Evolutionary conservation across 92 coral and sea anemone genomes (phyloP).

Genomic region (Phenganax subtilis): DNA sequence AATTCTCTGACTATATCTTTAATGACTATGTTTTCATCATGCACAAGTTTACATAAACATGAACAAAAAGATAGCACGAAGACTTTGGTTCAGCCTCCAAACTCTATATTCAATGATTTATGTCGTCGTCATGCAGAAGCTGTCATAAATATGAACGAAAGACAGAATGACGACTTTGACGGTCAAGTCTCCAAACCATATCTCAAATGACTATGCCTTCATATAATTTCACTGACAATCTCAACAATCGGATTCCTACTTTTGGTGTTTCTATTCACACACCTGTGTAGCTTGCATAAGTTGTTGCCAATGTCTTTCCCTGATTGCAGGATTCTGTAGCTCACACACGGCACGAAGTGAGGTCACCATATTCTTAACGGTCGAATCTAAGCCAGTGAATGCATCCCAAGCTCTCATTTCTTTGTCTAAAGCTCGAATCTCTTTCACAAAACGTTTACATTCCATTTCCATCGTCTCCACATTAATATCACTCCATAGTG

Average conservation of each 20-base stretch:
- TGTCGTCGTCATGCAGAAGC: too few relatives aligned
- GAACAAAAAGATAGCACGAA: too few relatives aligned
- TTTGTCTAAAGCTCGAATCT: constrained; percentile 84
- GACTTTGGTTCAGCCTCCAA: too few relatives aligned
- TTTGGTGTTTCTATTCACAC: neutral
- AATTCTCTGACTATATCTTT: too few relatives aligned
- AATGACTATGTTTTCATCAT: too few relatives aligned
- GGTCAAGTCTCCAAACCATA: too few relatives aligned
- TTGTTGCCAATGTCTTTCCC: constrained; percentile 99
- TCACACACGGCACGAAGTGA: constrained; percentile 98
- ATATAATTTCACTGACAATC: too few relatives aligned
- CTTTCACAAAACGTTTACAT: constrained; percentile 94
- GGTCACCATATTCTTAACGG: constrained; percentile 99
- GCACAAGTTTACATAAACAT: too few relatives aligned
- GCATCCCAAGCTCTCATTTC: constrained; percentile 99
- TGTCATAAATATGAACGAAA: too few relatives aligned
- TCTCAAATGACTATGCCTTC: too few relatives aligned
- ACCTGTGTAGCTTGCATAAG: constrained; percentile 99
- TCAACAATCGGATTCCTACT: neutral
- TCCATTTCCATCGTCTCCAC: constrained; percentile 99
- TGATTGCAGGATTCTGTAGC: constrained; percentile 94
- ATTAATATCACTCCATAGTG: constrained; percentile 90
- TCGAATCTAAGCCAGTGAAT: constrained; percentile 89
- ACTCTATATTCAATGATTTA: too few relatives aligned
- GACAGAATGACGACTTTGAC: too few relatives aligned